phyloP scores from a whole-genome alignment of 2,113 vertebrate genomes.

The Gobiocypris rarus region DNA sequence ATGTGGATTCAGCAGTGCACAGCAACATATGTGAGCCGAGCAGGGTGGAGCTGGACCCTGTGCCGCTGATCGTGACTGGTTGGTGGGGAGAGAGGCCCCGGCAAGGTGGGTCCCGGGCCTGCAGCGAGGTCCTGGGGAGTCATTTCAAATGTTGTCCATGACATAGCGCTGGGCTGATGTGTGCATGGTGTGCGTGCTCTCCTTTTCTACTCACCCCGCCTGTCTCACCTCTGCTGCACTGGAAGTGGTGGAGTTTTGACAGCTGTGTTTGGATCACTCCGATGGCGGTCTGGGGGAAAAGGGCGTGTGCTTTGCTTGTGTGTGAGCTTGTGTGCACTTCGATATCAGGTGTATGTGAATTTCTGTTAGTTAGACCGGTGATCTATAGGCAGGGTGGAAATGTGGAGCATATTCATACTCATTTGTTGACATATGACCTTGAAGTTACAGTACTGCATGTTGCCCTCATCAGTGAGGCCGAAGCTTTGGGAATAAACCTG shows the following conservation, averaged over 20 bases:
- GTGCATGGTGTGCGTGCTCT: constrained; percentile 38
- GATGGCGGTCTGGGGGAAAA: constrained; percentile 75
- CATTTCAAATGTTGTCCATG: constrained; percentile 61
- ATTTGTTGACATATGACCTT: constrained; percentile 35
- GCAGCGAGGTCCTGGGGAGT: constrained; percentile 60
- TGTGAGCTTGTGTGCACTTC: constrained; percentile 6
- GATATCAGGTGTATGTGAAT: constrained; percentile 49
- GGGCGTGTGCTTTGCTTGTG: constrained; percentile 70
- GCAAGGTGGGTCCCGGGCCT: constrained; percentile 44
- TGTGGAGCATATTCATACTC: not conserved
- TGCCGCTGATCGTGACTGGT: constrained; percentile 45
- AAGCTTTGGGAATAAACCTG: constrained; percentile 70
- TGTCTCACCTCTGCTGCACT: constrained; percentile 70
- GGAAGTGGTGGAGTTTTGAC: constrained; percentile 78
- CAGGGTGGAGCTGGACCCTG: constrained; percentile 42
- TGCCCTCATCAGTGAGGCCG: constrained; percentile 60
- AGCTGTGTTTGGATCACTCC: constrained; percentile 77
- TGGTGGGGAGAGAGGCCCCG: constrained; percentile 54
- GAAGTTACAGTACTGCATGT: constrained; percentile 64
- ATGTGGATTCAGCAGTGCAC: constrained; percentile 32
- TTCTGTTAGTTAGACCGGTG: not conserved
- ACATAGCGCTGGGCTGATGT: constrained; percentile 46
- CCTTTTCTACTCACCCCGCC: constrained; percentile 56
- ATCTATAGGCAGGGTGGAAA: constrained; percentile 7
- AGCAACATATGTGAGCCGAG: constrained; percentile 30